Evolutionary conservation across 2,888 invertebrate genomes (phyloP).

Genomic region (Altica lythri): DNA sequence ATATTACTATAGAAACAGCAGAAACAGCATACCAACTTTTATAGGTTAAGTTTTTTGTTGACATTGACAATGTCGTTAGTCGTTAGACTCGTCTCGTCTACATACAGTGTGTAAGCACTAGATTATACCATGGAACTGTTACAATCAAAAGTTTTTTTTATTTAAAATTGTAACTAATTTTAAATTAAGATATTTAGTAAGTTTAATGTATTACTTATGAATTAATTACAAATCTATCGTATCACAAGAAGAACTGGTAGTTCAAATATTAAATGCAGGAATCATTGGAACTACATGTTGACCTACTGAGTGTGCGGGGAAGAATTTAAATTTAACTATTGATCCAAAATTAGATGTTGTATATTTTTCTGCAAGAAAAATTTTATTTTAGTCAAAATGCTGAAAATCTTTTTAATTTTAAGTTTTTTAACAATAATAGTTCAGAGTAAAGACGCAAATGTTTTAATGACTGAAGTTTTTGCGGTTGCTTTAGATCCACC

Average conservation of each 20-base stretch:
- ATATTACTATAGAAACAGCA: neutral
- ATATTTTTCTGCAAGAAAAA: neutral
- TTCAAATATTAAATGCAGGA: neutral
- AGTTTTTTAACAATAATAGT: constrained; percentile 14
- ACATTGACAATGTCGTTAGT: no score
- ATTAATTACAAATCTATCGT: no score
- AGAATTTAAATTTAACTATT: constrained; percentile 34
- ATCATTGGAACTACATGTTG: constrained; percentile 7
- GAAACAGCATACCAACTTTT: neutral
- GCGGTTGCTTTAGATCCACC: constrained; percentile 76
- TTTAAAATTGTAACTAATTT: no score
- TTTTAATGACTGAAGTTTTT: constrained; percentile 76
- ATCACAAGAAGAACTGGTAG: no score
- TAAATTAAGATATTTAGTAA: no score
- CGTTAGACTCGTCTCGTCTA: no score
- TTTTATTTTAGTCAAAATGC: constrained; percentile 13
- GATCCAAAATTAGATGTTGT: constrained; percentile 30
- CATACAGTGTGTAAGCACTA: no score
- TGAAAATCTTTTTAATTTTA: constrained; percentile 22
- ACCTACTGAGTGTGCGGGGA: constrained; percentile 12
- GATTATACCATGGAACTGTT: no score
- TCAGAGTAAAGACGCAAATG: constrained; percentile 56
- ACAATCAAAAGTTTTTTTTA: no score
- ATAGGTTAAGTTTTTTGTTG: neutral
- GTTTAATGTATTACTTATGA: no score